phyloP scores from a whole-genome alignment of 2,888 invertebrate genomes.

The Tetropium fuscum region DNA sequence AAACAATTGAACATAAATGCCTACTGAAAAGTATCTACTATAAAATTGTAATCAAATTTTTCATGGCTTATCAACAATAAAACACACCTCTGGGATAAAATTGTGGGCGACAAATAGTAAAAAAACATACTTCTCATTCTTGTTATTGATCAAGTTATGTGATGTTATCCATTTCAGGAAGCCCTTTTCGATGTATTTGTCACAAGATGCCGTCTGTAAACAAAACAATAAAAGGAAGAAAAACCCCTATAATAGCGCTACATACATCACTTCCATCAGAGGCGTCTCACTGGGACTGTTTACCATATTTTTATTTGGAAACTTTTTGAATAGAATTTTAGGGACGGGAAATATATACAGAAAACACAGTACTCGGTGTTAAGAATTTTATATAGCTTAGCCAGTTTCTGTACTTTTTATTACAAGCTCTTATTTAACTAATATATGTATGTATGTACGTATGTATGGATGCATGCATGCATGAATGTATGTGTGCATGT shows the following conservation, averaged over 20 bases:
- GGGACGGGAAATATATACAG: too few relatives aligned
- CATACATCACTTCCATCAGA: slow-evolving; percentile 21
- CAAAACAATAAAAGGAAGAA: slow-evolving; percentile 25
- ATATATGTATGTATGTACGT: too few relatives aligned
- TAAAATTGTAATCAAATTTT: neutral
- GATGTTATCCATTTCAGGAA: slow-evolving; percentile 22
- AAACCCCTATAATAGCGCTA: slow-evolving; percentile 20
- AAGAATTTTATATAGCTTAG: too few relatives aligned
- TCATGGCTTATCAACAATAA: neutral
- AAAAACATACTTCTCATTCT: slow-evolving; percentile 12
- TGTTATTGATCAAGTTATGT: slow-evolving; percentile 20
- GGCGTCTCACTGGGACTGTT: slow-evolving; percentile 5
- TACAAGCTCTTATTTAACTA: too few relatives aligned
- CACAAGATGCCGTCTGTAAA: slow-evolving; percentile 24
- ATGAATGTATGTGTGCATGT: too few relatives aligned
- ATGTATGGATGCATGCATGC: too few relatives aligned
- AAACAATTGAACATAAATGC: too few relatives aligned
- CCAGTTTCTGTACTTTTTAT: too few relatives aligned
- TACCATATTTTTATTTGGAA: slow-evolving; percentile 14
- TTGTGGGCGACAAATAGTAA: slow-evolving; percentile 1
- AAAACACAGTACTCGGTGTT: too few relatives aligned
- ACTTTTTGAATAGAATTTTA: slow-evolving; percentile 1
- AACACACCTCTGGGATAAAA: neutral
- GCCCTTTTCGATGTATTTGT: slow-evolving; percentile 27
- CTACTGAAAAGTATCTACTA: too few relatives aligned